Conservation (phyloP, 2,113 vertebrate genomes). For the Hippocampus mohnikei region DNA sequence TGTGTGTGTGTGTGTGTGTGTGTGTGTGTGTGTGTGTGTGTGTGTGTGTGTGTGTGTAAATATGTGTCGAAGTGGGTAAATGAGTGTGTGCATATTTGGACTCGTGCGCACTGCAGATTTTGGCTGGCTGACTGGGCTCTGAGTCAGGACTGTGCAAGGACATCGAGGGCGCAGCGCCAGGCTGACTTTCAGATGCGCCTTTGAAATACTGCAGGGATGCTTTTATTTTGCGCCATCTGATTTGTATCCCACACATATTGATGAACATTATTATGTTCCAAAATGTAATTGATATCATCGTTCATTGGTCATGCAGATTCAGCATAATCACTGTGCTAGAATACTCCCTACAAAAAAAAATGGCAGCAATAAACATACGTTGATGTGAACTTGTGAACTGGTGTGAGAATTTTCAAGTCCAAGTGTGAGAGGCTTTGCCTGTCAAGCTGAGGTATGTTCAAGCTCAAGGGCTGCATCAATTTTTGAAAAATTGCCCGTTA, state of each 20-base stretch:
- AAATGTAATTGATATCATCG: not conserved
- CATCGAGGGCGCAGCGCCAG: slow-evolving; percentile 40
- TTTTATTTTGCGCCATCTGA: slow-evolving; percentile 11
- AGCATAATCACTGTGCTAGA: not conserved
- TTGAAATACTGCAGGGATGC: slow-evolving; percentile 32
- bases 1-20: too few species aligned
- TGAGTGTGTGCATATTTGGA: slow-evolving; percentile 6
- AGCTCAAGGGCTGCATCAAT: too few species aligned
- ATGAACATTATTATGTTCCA: not conserved
- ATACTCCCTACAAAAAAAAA: not conserved
- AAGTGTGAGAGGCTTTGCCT: not conserved
- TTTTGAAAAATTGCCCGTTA: too few species aligned
- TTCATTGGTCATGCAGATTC: not conserved
- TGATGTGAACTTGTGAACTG: not conserved
- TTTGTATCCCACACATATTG: slow-evolving; percentile 10
- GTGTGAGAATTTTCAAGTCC: not conserved
- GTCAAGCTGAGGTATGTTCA: too few species aligned
- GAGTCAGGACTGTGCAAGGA: slow-evolving; percentile 72
- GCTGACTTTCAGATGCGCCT: slow-evolving; percentile 28
- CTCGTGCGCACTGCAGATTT: slow-evolving; percentile 49
- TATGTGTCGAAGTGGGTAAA: slow-evolving; percentile 8
- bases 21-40: too few species aligned
- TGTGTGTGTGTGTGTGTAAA: slow-evolving; percentile 19
- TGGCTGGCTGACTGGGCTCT: slow-evolving; percentile 52
- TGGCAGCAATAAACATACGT: not conserved